Percentiles rank a stretch among this genome's conserved stretches.
phyloP scores from a whole-genome alignment of 2,888 invertebrate species.

The Orgyia antiqua region DNA sequence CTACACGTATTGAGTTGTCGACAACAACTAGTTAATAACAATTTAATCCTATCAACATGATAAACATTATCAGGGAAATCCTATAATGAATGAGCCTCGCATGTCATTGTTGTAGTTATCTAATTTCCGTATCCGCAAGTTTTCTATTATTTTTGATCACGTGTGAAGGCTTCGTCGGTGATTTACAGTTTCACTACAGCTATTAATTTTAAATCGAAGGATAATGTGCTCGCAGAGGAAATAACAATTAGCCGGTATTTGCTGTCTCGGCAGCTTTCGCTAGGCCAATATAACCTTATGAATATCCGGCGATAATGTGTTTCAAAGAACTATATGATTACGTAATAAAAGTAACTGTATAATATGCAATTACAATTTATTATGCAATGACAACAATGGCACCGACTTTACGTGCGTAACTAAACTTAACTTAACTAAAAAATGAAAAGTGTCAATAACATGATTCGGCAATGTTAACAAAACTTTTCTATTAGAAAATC shows the following conservation, averaged over 20 bases:
- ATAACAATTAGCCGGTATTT: background rate
- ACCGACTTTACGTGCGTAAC: no score
- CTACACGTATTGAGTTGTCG: no score
- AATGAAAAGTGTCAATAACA: no score
- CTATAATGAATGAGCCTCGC: conserved; percentile 8
- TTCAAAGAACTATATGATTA: no score
- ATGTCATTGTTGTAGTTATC: conserved; percentile 9
- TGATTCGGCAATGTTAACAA: no score
- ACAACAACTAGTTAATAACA: no score
- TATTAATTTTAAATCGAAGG: conserved; percentile 6
- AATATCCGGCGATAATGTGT: no score
- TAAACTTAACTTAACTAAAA: no score
- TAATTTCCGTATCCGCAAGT: conserved; percentile 13
- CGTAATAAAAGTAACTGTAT: no score
- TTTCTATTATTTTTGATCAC: conserved; percentile 14
- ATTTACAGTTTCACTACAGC: conserved; percentile 16
- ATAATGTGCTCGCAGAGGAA: background rate
- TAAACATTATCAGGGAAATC: background rate
- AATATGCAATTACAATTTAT: no score
- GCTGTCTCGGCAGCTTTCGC: background rate
- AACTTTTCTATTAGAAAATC: no score
- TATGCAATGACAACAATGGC: no score
- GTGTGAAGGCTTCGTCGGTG: conserved; percentile 9
- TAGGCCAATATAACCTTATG: background rate
- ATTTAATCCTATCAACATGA: background rate